A percentile compares a stretch with the other conserved stretches of the same genome.
Conservation (phyloP, 2,797 vertebrate genomes). For the Vespertilio murinus region DNA sequence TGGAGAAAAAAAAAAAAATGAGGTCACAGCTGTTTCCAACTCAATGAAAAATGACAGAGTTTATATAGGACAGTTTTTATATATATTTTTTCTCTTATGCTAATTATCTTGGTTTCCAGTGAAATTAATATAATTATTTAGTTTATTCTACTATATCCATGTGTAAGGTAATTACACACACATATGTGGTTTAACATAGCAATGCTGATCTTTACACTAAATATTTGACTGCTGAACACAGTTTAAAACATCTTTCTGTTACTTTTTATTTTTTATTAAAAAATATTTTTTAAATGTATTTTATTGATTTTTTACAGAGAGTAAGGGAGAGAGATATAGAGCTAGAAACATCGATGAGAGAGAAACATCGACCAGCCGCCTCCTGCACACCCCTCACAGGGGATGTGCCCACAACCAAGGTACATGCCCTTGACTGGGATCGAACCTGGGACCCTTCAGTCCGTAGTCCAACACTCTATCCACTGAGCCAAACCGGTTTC, state of each 20-base stretch:
- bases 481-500: no score
- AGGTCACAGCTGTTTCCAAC: neutral
- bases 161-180: neutral
- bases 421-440: no score
- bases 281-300: no score
- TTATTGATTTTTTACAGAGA: no score
- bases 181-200: neutral
- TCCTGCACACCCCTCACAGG: no score
- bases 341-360: no score
- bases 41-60: neutral
- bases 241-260: neutral
- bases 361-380: no score
- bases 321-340: no score
- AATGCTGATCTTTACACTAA: neutral
- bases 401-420: no score
- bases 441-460: no score
- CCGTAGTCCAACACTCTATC: no score
- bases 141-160: neutral
- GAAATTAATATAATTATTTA: neutral
- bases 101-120: neutral
- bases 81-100: neutral
- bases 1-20: neutral
- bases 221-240: neutral
- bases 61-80: neutral
- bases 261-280: no score